Percentiles rank a stretch among this genome's conserved stretches.
These are phyloP conservation scores for Microhierax caerulescens DNA, from an alignment of 2,797 vertebrate species.

Conservation along the genomic window DNA sequence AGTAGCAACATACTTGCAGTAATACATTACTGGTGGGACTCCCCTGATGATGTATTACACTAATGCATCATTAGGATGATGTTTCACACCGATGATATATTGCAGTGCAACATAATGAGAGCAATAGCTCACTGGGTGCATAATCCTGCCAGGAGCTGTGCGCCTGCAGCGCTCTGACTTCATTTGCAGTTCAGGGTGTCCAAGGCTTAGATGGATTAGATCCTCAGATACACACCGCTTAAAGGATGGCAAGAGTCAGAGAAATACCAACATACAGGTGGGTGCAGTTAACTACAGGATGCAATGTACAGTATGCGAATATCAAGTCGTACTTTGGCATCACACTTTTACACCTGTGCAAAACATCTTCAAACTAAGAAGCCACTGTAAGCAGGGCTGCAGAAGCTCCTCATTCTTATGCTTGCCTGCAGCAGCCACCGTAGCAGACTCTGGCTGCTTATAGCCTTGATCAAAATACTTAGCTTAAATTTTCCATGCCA, in stretches of 20 bases:
- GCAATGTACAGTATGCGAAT: neutral
- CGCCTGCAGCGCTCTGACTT: constrained; percentile 32
- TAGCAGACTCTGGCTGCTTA: neutral
- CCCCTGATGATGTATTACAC: constrained; percentile 72
- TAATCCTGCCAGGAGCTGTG: constrained; percentile 63
- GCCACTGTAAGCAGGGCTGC: neutral
- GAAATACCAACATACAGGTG: constrained; percentile 26
- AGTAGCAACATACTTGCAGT: constrained; percentile 43
- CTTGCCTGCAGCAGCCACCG: neutral
- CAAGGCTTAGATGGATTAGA: constrained; percentile 32
- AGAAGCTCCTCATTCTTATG: neutral
- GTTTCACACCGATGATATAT: constrained; percentile 69
- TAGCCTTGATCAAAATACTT: neutral
- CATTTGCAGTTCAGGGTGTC: constrained; percentile 44
- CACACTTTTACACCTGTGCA: neutral
- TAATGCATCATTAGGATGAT: constrained; percentile 76
- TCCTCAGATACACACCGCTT: neutral
- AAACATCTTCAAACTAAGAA: neutral
- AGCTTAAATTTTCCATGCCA: neutral
- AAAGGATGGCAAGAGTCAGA: constrained; percentile 42
- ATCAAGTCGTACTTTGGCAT: neutral
- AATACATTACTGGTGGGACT: constrained; percentile 71
- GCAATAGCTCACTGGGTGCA: constrained; percentile 70
- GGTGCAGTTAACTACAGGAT: constrained; percentile 36
- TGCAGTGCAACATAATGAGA: constrained; percentile 71